phyloP scores from a whole-genome alignment of 2,888 invertebrate species.

The Tinea pellionella region DNA sequence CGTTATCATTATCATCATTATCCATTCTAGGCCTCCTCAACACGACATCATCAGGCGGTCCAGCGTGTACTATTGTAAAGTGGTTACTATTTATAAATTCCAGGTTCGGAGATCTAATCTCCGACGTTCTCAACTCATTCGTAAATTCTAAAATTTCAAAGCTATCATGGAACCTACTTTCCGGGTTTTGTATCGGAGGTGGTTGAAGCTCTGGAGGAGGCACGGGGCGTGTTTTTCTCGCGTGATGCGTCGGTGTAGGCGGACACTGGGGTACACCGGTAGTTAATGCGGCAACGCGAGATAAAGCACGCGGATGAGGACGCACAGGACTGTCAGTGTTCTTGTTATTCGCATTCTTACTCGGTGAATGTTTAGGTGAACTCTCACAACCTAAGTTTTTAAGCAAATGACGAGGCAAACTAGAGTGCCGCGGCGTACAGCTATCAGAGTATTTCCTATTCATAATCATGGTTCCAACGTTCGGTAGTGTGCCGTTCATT shows the following conservation, averaged over 20 bases:
- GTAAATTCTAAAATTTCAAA: constrained; percentile 63
- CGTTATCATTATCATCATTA: constrained; percentile 56
- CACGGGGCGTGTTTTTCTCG: constrained; percentile 73
- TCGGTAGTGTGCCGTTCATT: constrained; percentile 34
- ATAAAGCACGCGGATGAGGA: constrained; percentile 73
- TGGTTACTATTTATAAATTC: constrained; percentile 70
- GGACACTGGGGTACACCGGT: constrained; percentile 77
- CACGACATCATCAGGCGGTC: constrained; percentile 60
- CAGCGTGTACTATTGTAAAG: constrained; percentile 63
- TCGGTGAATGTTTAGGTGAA: constrained; percentile 55
- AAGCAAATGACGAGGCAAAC: constrained; percentile 52
- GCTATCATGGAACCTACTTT: constrained; percentile 39
- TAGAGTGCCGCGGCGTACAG: constrained; percentile 56
- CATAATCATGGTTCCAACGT: constrained; percentile 53
- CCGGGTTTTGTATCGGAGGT: constrained; percentile 54
- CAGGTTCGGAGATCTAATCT: constrained; percentile 64
- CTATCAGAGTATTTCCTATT: constrained; percentile 57
- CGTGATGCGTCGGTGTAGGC: constrained; percentile 89
- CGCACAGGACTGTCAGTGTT: constrained; percentile 52
- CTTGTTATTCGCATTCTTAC: constrained; percentile 29
- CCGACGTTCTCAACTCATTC: constrained; percentile 59
- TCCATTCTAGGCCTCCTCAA: constrained; percentile 51
- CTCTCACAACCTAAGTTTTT: constrained; percentile 53
- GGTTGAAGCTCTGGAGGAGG: constrained; percentile 69
- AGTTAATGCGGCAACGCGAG: constrained; percentile 62